phyloP scores from a whole-genome alignment of 2,113 vertebrate genomes.

The Columbina picui region DNA sequence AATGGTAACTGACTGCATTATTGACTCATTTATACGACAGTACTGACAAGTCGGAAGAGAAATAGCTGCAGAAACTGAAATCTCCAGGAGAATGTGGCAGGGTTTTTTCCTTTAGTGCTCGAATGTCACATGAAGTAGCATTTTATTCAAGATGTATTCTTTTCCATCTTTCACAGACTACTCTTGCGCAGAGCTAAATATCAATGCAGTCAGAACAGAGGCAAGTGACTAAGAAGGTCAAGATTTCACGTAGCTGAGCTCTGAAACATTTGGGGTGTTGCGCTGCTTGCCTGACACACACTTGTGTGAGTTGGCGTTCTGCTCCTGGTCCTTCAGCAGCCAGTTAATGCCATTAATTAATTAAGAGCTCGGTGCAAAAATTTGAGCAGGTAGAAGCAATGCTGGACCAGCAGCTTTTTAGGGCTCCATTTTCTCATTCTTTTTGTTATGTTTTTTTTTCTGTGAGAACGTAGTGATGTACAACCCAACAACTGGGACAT shows the following conservation, averaged over 20 bases:
- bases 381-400: not conserved
- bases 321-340: not conserved
- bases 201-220: not conserved
- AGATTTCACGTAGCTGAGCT: not conserved
- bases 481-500: not conserved
- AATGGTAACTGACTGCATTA: conserved; percentile 40
- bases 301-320: not conserved
- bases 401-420: not conserved
- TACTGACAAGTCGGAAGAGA: conserved; percentile 21
- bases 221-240: not conserved
- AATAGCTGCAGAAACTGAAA: conserved; percentile 31
- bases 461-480: not conserved
- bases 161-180: not conserved
- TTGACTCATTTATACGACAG: conserved; percentile 26
- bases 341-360: not conserved
- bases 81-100: conserved; percentile 14
- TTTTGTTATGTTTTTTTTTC: not conserved
- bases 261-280: not conserved
- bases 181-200: not conserved
- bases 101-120: conserved; percentile 13
- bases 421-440: not conserved
- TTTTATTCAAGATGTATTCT: conserved; percentile 29
- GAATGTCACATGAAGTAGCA: not conserved
- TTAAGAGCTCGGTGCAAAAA: not conserved
- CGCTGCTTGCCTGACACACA: not conserved